A percentile compares a stretch with the other conserved stretches of the same genome.
phyloP scores from a whole-genome alignment of 2,888 invertebrate species.

The Eurytoma adleriae region DNA sequence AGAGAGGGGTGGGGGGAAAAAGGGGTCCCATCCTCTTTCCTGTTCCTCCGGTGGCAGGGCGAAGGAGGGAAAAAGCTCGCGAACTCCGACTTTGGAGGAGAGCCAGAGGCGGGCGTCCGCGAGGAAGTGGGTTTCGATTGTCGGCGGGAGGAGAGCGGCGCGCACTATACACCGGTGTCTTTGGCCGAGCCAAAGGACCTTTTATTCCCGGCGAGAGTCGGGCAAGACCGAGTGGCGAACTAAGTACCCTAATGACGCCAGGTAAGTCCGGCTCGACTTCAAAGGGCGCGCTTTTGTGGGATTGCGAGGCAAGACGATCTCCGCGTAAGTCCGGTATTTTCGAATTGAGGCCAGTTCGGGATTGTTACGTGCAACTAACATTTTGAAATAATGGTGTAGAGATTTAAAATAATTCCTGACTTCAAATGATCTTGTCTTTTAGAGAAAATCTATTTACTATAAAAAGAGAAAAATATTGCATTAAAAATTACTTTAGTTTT shows the following conservation, averaged over 20 bases:
- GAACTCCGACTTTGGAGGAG: slow-evolving; percentile 55
- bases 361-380: no score
- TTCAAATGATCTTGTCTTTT: no score
- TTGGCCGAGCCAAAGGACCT: slow-evolving; percentile 33
- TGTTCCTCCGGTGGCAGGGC: no score
- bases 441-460: no score
- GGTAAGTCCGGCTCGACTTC: neutral
- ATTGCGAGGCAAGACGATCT: neutral
- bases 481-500: no score
- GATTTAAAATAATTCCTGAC: no score
- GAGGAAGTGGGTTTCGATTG: slow-evolving; percentile 60
- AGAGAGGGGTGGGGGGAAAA: neutral
- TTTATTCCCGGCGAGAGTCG: neutral
- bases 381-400: no score
- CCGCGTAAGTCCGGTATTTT: no score
- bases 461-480: no score
- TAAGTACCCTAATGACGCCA: slow-evolving; percentile 23
- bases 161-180: neutral
- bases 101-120: slow-evolving; percentile 54
- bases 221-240: neutral
- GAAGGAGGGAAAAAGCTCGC: neutral
- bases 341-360: no score
- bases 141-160: slow-evolving; percentile 42
- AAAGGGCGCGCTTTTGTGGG: slow-evolving; percentile 4
- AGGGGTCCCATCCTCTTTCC: neutral